Evolutionary conservation across 2,113 vertebrate species (phyloP), one percentile per base, ranked within the genome.

Genomic region (Varanus komodoensis): DNA sequence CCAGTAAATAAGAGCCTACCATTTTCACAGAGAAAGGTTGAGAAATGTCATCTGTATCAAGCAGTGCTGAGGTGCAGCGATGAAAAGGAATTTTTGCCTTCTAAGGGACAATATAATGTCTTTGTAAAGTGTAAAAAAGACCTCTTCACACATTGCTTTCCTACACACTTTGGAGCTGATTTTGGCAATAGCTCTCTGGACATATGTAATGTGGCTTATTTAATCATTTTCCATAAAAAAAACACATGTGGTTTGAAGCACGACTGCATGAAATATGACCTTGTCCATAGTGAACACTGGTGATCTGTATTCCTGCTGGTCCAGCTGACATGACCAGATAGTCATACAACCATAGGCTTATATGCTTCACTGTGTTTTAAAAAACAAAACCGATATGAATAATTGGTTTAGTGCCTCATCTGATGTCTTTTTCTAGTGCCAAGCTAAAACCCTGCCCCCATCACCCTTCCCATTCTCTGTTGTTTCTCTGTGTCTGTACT

Each of bases 1-100:
- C 71, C 6, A 38, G 25, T 61, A 61, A 67, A 38, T 0, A 0
- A 8, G 19, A 67, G 25, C 8, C 52, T 29, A 9, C 5, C 50
- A 54, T 29, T 74, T 29, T 27, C 48, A 61, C 2, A 4, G 38
- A 44, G 38, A 44, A 44, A 44, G 38, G n/a, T 77, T 23, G 61
- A 68, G 81, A 73, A 38, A 67, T n/a, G 74, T 23, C 61, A 2
- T 52, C 77, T 83, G 73, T 78, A 64, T 80, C 4, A 3, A 38
- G 73, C 85, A 71, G 32, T n/a, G 52, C 11, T 61, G 17, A 32
- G 44, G 38, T 52, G 12, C 23, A 50, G 44, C 82, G n/a, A 14
- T 68, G 44, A 82, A 82, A 68, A 34, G 57, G 67, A 9, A 17
- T 5, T 77, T 61, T 87, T 34, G 80, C 21, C 78, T 75, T 61